Evolutionary conservation across 2,797 vertebrate species (phyloP).

Genomic region (Gymnoscopelus microlampas): DNA sequence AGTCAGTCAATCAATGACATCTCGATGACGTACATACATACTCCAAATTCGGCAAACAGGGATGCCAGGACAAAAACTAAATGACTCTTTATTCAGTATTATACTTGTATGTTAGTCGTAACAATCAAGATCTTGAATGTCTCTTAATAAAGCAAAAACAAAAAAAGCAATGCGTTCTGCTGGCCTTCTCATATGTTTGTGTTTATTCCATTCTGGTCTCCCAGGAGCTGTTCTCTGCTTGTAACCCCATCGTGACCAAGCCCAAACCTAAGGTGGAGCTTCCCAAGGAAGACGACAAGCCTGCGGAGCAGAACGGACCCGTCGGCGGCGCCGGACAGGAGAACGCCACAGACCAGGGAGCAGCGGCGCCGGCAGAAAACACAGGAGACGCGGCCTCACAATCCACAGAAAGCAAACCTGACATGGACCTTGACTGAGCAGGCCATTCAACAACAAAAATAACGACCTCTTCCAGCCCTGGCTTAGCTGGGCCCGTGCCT

Average conservation of each 20-base stretch:
- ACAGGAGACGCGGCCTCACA: slow-evolving; percentile 76
- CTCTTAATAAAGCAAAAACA: too few species aligned
- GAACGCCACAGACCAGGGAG: slow-evolving; percentile 69
- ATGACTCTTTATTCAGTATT: too few species aligned
- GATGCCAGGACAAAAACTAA: too few species aligned
- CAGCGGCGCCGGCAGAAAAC: slow-evolving; percentile 65
- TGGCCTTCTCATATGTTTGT: background rate
- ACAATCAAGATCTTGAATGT: too few species aligned
- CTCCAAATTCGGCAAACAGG: too few species aligned
- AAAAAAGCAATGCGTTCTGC: background rate
- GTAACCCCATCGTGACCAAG: slow-evolving; percentile 91
- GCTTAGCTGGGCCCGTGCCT: slow-evolving; percentile 4
- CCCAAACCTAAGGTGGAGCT: slow-evolving; percentile 96
- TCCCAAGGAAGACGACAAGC: slow-evolving; percentile 90
- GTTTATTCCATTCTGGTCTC: slow-evolving; percentile 16
- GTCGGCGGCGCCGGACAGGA: slow-evolving; percentile 87
- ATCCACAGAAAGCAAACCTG: slow-evolving; percentile 88
- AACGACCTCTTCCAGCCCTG: slow-evolving; percentile 10
- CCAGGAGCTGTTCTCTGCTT: slow-evolving; percentile 79
- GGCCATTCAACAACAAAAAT: slow-evolving; percentile 14
- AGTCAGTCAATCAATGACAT: too few species aligned
- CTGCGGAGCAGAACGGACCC: slow-evolving; percentile 92
- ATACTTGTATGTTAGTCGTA: too few species aligned
- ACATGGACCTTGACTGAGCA: slow-evolving; percentile 97
- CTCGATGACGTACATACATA: too few species aligned